Evolutionary conservation across 2,113 vertebrate genomes (phyloP), one percentile per base, ranked within the genome.

Genomic region (Ptilorrhoa leucosticta): DNA sequence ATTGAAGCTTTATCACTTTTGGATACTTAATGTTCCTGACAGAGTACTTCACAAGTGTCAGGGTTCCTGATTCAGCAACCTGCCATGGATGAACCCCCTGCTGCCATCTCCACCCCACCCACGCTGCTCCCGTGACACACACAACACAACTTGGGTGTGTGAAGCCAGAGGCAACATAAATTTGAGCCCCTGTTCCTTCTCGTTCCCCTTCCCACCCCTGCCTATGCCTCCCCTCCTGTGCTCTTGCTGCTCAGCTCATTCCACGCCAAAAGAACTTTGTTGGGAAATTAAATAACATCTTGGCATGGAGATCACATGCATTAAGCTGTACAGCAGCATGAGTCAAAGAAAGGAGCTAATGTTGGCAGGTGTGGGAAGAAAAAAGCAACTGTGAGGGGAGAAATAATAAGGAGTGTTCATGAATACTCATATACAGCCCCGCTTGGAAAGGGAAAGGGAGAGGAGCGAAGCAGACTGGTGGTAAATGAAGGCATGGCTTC

Each of bases 1-100:
- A 99, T 99, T 99, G 99, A 99, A 99, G 99, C 99, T 99, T 99
- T 99, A 99, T 99, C 99, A 99, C 99, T 99, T 99, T 99, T 99
- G 98, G 99, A 99, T 99, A 99, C 99, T 99, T 99, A 99, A 99
- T 99, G 99, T 99, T 99, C 99, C 99, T 99, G 99, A 99, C 99
- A 99, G 99, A 99, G 98, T 98, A 98, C 98, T 99, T 99, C 98
- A 98, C 98, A 98, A 99, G 98, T 99, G 99, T 99, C 99, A 99
- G 98, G 97, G 98, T 98, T 99, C 98, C 97, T 97, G 98, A 98
- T 98, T 98, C 96, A 94, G 98, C 98, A 98, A 98, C 98, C 98
- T 98, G 98, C 98, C 98, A 93, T 95, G 23, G 33, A 42, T 72
- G 94, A 97, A 97, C 91, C 96, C 93, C 94, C 78, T 61, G 94